A percentile compares a stretch with the other conserved stretches of the same genome.
Evolutionary conservation across 2,888 invertebrate genomes (phyloP).

Genomic region (Trachelus iudaicus): DNA sequence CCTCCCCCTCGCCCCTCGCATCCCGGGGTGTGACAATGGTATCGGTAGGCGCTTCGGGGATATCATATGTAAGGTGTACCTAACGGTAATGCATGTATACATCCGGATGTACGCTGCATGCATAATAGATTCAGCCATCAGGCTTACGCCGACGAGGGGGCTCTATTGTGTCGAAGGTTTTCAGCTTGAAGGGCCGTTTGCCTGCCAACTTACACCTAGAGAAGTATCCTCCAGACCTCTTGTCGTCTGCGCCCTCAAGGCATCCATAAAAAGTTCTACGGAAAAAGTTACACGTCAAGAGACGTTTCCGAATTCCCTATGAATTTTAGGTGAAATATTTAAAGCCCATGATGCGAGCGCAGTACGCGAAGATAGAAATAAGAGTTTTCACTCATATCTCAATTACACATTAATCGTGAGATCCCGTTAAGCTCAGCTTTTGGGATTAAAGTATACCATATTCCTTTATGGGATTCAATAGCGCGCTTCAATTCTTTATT

Average conservation of each 20-base stretch:
- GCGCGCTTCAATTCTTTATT: neutral
- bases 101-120: neutral
- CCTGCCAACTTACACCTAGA: neutral
- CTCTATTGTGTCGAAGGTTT: constrained; percentile 9
- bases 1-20: too few relatives aligned
- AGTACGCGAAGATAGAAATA: neutral
- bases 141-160: neutral
- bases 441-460: neutral
- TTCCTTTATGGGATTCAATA: neutral
- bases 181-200: neutral
- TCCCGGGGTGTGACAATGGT: neutral
- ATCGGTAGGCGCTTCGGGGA: neutral
- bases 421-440: neutral
- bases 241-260: constrained; percentile 8
- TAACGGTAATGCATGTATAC: neutral
- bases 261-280: neutral
- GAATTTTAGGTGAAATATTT: neutral
- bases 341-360: neutral
- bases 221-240: neutral
- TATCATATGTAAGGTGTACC: neutral
- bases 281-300: neutral
- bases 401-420: neutral
- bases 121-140: constrained; percentile 8
- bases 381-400: neutral
- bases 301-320: neutral